Evolutionary conservation across 2,888 invertebrate genomes (phyloP), one percentile per base, ranked within the genome.

Genomic region (Byasa hedistus): DNA sequence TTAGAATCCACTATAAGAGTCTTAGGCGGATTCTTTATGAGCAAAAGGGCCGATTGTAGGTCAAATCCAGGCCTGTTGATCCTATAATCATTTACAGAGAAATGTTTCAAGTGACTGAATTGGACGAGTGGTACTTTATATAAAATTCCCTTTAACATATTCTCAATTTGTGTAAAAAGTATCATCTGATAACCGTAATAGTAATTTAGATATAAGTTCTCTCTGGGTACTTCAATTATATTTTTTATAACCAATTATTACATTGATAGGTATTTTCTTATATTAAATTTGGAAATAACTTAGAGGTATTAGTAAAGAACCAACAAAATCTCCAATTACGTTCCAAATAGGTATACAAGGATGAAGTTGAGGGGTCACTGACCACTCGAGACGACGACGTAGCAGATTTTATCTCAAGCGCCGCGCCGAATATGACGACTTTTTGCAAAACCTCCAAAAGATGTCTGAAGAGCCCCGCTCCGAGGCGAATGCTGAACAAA

Each of bases 381-480:
- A 73, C 80, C 83, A 81, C 82, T 85, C 73, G 82, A 88, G 85
- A 83, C 73, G 73, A 83, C 73, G 73, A 74, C 75, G 80, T 76
- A 60, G 67, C 82, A 80, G 86, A 85, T 87, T 80, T 78, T 82
- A 83, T 84, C 86, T 81, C 76, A 76, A 75, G 73, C 69, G 71
- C 66, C 78, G 73, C 76, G 78, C 77, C 79, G 81, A 82, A 84
- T 85, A 83, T 84, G 85, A 85, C 85, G 79, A 83, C 75, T 85
- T 82, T 87, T 87, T 86, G 79, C 79, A 73, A 64, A 79, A 82
- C 74, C 78, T 73, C 77, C 78, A 76, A 84, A 84, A 86, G 84
- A 84, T 79, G 86, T 87, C 86, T 88, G 85, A 86, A 87, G 87
- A 80, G 83, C 76, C 67, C 70, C 70, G 79, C 76, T 76, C 75